These are phyloP conservation scores for Pterocles gutturalis DNA, from an alignment of 2,113 vertebrate genomes.

Conservation along the genomic window DNA sequence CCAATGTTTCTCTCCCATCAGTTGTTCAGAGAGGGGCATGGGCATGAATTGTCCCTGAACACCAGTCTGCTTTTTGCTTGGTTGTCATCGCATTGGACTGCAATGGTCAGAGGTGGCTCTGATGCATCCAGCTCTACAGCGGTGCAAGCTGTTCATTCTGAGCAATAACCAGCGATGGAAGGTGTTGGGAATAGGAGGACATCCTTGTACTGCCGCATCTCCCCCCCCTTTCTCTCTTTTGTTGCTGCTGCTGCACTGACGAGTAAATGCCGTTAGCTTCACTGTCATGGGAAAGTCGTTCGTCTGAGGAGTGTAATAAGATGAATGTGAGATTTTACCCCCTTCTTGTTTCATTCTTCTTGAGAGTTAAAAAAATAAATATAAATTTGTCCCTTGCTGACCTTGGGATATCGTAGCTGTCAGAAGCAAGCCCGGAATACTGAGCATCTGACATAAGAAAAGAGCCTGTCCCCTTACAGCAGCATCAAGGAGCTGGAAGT, in stretches of 20 bases:
- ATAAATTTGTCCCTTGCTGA: not conserved
- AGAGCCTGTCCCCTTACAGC: not conserved
- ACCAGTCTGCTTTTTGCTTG: not conserved
- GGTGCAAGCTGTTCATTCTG: not conserved
- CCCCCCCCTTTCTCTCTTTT: not conserved
- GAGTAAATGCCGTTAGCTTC: not conserved
- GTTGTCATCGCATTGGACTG: not conserved
- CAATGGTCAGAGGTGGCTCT: not conserved
- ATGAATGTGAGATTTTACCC: not conserved
- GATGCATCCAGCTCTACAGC: accelerated
- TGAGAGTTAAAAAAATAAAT: not conserved
- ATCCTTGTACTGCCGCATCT: not conserved
- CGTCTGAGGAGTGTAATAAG: not conserved
- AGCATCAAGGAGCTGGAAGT: not conserved
- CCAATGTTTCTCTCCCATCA: not conserved
- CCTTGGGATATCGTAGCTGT: not conserved
- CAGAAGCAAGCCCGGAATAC: not conserved
- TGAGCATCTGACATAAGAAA: not conserved
- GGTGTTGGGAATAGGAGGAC: not conserved
- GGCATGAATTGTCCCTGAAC: not conserved
- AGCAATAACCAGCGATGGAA: not conserved
- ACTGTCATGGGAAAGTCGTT: not conserved
- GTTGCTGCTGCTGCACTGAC: not conserved
- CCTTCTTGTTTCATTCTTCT: not conserved
- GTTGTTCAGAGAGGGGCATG: not conserved